These are phyloP conservation scores for Bos javanicus DNA, from an alignment of 2,113 vertebrate genomes.

Conservation along the genomic window DNA sequence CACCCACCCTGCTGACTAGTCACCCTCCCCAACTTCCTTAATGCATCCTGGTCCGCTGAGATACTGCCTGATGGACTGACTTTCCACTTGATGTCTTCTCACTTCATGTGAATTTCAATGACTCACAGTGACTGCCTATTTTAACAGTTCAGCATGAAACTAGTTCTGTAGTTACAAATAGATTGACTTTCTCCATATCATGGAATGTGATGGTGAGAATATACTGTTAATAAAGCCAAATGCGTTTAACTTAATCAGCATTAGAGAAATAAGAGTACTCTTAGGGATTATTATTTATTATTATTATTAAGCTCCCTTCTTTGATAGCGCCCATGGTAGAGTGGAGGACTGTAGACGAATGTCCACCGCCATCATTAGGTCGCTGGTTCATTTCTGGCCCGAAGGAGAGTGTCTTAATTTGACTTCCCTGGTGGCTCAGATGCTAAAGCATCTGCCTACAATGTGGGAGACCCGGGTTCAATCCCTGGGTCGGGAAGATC, in stretches of 20 bases:
- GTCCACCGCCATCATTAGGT: not conserved
- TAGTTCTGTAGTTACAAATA: not conserved
- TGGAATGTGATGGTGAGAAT: not conserved
- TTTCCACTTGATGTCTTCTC: not conserved
- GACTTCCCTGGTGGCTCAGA: not conserved
- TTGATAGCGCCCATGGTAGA: not conserved
- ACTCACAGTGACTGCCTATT: not conserved
- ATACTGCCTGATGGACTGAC: not conserved
- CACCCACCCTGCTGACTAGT: not conserved
- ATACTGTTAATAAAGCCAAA: not conserved
- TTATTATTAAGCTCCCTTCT: not conserved
- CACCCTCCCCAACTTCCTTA: fast-evolving
- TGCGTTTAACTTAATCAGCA: not conserved
- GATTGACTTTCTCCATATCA: not conserved
- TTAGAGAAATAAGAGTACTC: not conserved
- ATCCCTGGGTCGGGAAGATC: not conserved
- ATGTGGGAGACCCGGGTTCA: not conserved
- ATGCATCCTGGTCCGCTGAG: not conserved
- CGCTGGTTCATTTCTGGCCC: not conserved
- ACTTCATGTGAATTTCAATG: not conserved
- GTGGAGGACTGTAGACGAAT: fast-evolving
- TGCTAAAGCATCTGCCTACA: not conserved
- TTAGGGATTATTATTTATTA: not conserved
- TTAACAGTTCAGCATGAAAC: not conserved
- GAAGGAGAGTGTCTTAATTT: not conserved